Conservation (phyloP, 2,113 vertebrate genomes). For the Sturnus vulgaris region DNA sequence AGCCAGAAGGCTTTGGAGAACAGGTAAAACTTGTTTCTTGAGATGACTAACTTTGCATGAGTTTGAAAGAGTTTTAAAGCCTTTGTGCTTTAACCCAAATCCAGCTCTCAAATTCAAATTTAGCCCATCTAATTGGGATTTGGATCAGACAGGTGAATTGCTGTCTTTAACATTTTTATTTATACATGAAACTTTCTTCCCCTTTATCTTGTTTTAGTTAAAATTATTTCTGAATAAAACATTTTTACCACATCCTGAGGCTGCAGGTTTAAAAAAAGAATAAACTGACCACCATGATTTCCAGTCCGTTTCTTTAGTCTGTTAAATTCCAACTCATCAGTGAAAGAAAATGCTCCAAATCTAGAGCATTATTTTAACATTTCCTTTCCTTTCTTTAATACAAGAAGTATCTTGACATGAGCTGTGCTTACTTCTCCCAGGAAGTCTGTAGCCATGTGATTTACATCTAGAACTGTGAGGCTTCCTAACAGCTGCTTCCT, state of each 20-base stretch:
- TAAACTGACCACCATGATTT: background rate
- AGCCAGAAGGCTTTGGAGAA: background rate
- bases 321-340: background rate
- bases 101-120: background rate
- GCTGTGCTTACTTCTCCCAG: background rate
- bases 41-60: background rate
- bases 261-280: background rate
- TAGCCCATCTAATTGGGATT: background rate
- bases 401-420: background rate
- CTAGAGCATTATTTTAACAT: background rate
- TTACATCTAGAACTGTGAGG: background rate
- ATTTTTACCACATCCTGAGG: background rate
- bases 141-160: background rate
- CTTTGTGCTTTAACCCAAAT: background rate
- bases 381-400: background rate
- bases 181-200: background rate
- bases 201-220: background rate
- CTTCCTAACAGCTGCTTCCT: background rate
- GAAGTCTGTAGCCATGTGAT: background rate
- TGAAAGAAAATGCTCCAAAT: background rate
- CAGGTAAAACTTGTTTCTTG: conserved; percentile 12
- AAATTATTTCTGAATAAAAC: background rate
- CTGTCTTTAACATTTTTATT: background rate
- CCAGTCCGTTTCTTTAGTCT: background rate
- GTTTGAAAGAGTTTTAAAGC: background rate